phyloP scores from a whole-genome alignment of 1,140 invertebrate genomes.

The Penaeus vannamei region DNA sequence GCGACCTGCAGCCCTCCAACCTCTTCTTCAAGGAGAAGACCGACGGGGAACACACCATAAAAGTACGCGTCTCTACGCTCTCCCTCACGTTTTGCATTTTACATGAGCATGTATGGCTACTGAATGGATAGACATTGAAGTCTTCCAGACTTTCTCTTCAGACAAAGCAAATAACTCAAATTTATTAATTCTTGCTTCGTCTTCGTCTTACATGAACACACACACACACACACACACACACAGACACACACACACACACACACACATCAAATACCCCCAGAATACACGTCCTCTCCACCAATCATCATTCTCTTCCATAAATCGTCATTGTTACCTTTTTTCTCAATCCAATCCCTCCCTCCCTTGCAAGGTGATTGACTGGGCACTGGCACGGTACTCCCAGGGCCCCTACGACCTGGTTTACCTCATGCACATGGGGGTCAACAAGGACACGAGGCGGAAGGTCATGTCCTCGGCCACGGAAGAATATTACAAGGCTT shows the following conservation, averaged over 20 bases:
- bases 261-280: no score
- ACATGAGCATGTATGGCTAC: no score
- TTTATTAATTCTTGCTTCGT: no score
- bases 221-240: no score
- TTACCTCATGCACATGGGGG: conserved; percentile 35
- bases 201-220: no score
- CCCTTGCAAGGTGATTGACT: conserved; percentile 39
- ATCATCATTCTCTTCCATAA: no score
- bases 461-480: not conserved
- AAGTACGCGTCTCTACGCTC: not conserved
- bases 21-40: conserved; percentile 31
- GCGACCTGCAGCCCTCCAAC: conserved; percentile 41
- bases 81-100: not conserved
- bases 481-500: conserved; percentile 34
- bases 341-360: not conserved
- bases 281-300: no score
- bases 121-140: no score
- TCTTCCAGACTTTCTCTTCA: no score
- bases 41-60: not conserved
- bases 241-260: no score
- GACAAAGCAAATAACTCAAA: no score
- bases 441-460: conserved; percentile 20
- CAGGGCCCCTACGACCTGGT: conserved; percentile 39
- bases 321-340: no score
- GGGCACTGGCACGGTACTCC: conserved; percentile 39